Evolutionary conservation across 2,113 vertebrate species (phyloP), one percentile per base, ranked within the genome.

Genomic region (Saccopteryx bilineata): DNA sequence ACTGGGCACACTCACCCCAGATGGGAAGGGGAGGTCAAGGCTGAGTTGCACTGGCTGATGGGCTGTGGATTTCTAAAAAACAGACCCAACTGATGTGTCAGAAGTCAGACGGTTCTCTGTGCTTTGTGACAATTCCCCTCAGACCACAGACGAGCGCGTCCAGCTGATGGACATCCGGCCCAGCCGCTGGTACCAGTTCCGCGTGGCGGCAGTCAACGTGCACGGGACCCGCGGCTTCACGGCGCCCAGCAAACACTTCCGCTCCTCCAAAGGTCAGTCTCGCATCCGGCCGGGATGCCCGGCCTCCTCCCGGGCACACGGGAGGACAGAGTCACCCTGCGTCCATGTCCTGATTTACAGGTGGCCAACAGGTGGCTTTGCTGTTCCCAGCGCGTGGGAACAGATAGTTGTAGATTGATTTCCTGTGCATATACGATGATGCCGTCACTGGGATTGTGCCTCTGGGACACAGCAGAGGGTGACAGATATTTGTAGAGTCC

Each of bases 171-270:
- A 99, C 98, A 98, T 99, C 95, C 98, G 99, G 65, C 99, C 99
- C 4, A 99, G 99, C 98, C 97, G 99, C 91, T 99, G 99, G 99
- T 99, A 99, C 98, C 99, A 99, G 99, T 99, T 99, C 98, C 99
- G 99, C 0, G 99, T 99, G 96, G 99, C 99, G 0, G 99, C 99
- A 0, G 99, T 99, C 84, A 99, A 99, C 0, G 99, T 99, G 56
- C 99, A 99, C 0, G 99, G 99, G 81, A 99, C 99, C 0, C 99
- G 99, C 5, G 99, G 99, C 88, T 99, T 99, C 98, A 99, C 99
- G 0, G 99, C 99, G 0, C 99, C 99, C 96, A 99, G 99, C 99
- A 99, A 99, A 91, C 99, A 99, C 98, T 99, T 99, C 98, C 98
- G 99, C 88, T 99, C 99, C 56, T 99, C 99, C 2, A 99, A 98